phyloP scores from a whole-genome alignment of 2,888 invertebrate genomes.

The Pogonocherus hispidulus region DNA sequence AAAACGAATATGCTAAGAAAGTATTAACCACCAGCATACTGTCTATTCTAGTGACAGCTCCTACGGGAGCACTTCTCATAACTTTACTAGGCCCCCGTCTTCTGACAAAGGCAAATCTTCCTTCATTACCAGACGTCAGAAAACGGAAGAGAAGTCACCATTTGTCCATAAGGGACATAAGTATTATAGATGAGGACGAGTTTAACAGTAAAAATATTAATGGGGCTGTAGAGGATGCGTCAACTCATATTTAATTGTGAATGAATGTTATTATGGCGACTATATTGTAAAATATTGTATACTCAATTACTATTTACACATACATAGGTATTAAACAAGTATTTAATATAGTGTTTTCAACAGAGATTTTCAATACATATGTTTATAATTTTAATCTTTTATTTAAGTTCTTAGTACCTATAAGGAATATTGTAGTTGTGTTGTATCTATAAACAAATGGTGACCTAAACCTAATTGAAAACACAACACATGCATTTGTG shows the following conservation, averaged over 20 bases:
- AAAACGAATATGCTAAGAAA: conserved; percentile 76
- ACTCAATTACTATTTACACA: too few species aligned
- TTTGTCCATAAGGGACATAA: conserved; percentile 88
- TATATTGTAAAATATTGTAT: not conserved
- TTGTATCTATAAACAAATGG: not conserved
- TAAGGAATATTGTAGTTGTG: too few species aligned
- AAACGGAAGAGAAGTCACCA: conserved; percentile 85
- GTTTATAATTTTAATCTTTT: too few species aligned
- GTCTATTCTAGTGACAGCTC: conserved; percentile 88
- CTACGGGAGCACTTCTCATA: conserved; percentile 86
- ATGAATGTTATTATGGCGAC: not conserved
- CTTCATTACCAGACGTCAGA: conserved; percentile 74
- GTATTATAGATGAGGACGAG: conserved; percentile 88
- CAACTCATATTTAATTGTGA: not conserved
- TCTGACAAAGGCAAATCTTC: conserved; percentile 81
- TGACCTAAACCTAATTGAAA: too few species aligned
- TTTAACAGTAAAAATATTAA: conserved; percentile 68
- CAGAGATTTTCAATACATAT: too few species aligned
- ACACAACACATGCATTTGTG: too few species aligned
- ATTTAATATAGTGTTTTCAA: too few species aligned
- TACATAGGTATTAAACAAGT: too few species aligned
- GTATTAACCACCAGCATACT: conserved; percentile 84
- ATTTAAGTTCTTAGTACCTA: too few species aligned
- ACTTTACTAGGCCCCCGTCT: conserved; percentile 83
- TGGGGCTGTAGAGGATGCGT: not conserved